Conservation (phyloP, 2,113 vertebrate species). For the Stigmatopora argus region DNA sequence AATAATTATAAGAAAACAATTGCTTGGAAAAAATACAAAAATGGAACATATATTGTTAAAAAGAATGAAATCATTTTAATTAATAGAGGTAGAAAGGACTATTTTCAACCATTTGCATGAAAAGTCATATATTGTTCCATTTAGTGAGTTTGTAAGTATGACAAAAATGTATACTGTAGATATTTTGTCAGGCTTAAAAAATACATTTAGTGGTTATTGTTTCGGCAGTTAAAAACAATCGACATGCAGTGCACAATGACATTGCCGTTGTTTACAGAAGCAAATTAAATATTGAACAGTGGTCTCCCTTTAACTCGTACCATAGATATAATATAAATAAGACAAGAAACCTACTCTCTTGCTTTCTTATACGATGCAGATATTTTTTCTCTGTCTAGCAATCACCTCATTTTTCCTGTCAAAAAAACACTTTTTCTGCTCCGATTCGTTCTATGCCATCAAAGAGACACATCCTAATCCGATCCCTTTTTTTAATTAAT, state of each 20-base stretch:
- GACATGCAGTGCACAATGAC: background rate
- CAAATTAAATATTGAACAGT: background rate
- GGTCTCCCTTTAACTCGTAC: slow-evolving; percentile 9
- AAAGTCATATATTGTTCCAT: too few species aligned
- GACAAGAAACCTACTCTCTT: slow-evolving; percentile 27
- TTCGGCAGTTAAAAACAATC: background rate
- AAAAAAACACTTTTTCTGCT: slow-evolving; percentile 18
- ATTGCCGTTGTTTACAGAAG: background rate
- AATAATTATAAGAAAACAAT: too few species aligned
- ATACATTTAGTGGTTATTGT: background rate
- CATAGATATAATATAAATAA: slow-evolving; percentile 35
- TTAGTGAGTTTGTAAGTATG: too few species aligned
- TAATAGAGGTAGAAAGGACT: background rate
- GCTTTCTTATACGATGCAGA: slow-evolving; percentile 16
- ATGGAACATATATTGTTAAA: too few species aligned
- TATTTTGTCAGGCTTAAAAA: background rate
- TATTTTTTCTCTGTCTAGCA: slow-evolving; percentile 27
- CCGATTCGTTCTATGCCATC: slow-evolving; percentile 32
- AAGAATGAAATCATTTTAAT: background rate
- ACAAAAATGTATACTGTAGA: too few species aligned
- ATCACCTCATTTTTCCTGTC: slow-evolving; percentile 43
- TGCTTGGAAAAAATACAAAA: too few species aligned
- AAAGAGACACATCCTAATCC: slow-evolving; percentile 53
- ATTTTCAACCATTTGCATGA: background rate
- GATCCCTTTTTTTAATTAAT: slow-evolving; percentile 30